A percentile compares a stretch with the other conserved stretches of the same genome.
These are phyloP conservation scores for Triplophysa bombifrons DNA, from an alignment of 2,797 vertebrate genomes.

Conservation along the genomic window DNA sequence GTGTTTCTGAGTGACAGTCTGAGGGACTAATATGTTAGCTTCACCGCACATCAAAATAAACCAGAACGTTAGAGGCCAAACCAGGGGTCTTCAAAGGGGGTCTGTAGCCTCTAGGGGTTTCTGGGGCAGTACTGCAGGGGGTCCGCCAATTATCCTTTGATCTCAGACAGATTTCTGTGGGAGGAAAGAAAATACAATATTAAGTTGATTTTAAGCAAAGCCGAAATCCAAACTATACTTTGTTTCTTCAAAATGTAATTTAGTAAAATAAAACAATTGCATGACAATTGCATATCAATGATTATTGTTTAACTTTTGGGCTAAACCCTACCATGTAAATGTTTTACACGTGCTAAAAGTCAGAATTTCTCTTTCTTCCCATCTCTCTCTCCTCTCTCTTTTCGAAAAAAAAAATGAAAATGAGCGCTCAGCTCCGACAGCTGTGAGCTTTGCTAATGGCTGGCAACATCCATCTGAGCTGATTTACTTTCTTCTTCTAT, in stretches of 20 bases:
- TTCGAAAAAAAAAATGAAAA: neutral
- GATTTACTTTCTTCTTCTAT: slow-evolving; percentile 6
- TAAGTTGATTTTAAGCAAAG: neutral
- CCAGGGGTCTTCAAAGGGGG: neutral
- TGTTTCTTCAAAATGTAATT: too few species aligned
- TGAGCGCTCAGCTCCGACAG: neutral
- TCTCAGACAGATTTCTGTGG: neutral
- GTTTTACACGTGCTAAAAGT: slow-evolving; percentile 4
- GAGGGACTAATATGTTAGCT: slow-evolving; percentile 42
- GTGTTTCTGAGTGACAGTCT: slow-evolving; percentile 49
- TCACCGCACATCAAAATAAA: slow-evolving; percentile 55
- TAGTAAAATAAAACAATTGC: neutral
- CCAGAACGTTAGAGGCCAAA: slow-evolving; percentile 46
- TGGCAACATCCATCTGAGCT: slow-evolving; percentile 15
- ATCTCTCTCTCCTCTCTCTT: neutral
- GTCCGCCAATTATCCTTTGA: neutral
- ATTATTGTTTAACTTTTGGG: neutral
- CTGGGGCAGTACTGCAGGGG: neutral
- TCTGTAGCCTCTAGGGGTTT: neutral
- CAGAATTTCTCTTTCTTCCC: neutral
- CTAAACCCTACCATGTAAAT: neutral
- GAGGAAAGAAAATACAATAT: neutral
- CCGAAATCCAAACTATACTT: neutral
- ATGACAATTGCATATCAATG: neutral
- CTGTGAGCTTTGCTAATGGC: slow-evolving; percentile 30